A percentile compares a stretch with the other conserved stretches of the same genome.
Evolutionary conservation across 2,888 invertebrate genomes (phyloP).

Genomic region (Melikaiella ostensackeni): DNA sequence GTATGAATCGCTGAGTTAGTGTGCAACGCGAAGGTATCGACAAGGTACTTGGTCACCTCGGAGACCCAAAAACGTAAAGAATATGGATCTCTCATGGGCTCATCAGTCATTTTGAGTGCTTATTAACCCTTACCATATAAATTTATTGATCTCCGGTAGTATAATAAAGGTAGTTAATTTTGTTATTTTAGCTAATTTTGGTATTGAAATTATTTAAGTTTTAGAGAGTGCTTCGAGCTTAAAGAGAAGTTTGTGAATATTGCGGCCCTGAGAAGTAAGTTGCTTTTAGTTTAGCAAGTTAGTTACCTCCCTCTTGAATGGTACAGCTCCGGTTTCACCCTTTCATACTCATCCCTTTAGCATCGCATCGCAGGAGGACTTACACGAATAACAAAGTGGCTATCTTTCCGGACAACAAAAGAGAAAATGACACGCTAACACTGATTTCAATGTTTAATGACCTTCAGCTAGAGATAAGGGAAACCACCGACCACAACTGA

Average conservation of each 20-base stretch:
- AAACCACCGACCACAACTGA: slow-evolving; percentile 19
- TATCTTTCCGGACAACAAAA: slow-evolving; percentile 54
- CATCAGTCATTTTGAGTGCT: no score
- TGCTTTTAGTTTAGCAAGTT: slow-evolving; percentile 2
- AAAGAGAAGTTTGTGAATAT: not conserved
- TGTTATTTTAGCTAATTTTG: no score
- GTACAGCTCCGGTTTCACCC: slow-evolving; percentile 8
- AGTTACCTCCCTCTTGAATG: not conserved
- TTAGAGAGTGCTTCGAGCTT: not conserved
- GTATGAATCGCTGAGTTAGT: no score
- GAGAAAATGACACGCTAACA: slow-evolving; percentile 54
- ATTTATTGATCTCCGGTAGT: no score
- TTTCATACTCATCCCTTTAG: slow-evolving; percentile 23
- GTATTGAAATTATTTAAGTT: not conserved
- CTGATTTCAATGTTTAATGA: slow-evolving; percentile 53
- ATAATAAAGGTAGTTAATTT: no score
- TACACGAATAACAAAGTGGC: slow-evolving; percentile 53
- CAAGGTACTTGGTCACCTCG: no score
- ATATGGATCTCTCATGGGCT: no score
- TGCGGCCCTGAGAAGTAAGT: not conserved
- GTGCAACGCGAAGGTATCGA: no score
- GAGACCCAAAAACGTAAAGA: no score
- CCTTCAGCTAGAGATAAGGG: slow-evolving; percentile 40
- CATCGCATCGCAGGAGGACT: slow-evolving; percentile 19
- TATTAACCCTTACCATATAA: no score